Conservation (phyloP, 2,113 vertebrate species). For the Nestor notabilis region DNA sequence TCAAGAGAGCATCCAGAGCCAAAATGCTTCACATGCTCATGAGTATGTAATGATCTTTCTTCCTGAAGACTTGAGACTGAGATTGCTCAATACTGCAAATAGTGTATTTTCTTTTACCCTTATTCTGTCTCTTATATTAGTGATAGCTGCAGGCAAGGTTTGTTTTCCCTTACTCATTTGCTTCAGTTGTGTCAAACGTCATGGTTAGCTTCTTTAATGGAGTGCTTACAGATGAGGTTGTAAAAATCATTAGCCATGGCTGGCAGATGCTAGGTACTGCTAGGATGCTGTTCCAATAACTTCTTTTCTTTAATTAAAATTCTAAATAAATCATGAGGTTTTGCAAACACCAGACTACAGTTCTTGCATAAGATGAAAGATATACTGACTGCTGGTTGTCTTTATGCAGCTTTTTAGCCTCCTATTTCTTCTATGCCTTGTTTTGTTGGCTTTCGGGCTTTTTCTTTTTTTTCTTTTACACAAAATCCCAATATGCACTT, state of each 20-base stretch:
- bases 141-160: background rate
- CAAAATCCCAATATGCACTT: constrained; percentile 41
- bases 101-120: background rate
- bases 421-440: background rate
- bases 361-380: constrained; percentile 22
- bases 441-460: background rate
- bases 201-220: constrained; percentile 51
- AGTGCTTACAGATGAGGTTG: constrained; percentile 48
- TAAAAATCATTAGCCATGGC: constrained; percentile 51
- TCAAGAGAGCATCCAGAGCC: background rate
- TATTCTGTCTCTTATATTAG: background rate
- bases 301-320: constrained; percentile 67
- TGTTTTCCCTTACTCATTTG: background rate
- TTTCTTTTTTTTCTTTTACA: background rate
- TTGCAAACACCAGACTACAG: background rate
- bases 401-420: background rate
- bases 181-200: background rate
- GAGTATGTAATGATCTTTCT: background rate
- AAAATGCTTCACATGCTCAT: background rate
- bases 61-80: background rate
- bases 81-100: background rate
- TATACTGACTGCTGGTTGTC: background rate
- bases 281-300: constrained; percentile 43
- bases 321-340: constrained; percentile 67
- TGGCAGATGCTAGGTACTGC: constrained; percentile 11